Evolutionary conservation across 2,113 vertebrate species (phyloP).

Genomic region (Triplophysa dalaica): DNA sequence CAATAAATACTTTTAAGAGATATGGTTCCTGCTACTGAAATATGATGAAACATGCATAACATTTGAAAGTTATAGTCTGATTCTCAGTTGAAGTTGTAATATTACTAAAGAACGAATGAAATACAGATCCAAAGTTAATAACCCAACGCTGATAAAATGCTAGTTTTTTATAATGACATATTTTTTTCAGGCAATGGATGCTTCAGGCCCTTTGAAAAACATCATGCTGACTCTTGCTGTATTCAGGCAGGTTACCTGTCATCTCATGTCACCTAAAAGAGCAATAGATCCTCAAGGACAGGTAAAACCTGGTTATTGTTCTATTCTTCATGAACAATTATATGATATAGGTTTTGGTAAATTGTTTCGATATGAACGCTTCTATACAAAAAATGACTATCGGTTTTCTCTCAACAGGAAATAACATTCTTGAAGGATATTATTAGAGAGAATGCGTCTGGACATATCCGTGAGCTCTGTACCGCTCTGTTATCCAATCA

Average conservation of each 20-base stretch:
- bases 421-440: constrained; percentile 35
- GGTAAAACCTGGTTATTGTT: constrained; percentile 53
- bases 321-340: too few relatives aligned
- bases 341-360: too few relatives aligned
- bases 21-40: too few relatives aligned
- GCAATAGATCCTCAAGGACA: constrained; percentile 45
- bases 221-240: constrained; percentile 64
- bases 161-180: background rate
- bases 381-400: too few relatives aligned
- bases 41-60: too few relatives aligned
- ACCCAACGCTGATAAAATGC: too few relatives aligned
- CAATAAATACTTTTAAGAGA: too few relatives aligned
- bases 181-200: constrained; percentile 53
- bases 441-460: constrained; percentile 41
- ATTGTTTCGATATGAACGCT: too few relatives aligned
- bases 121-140: too few relatives aligned
- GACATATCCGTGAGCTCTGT: constrained; percentile 63
- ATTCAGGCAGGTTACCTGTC: constrained; percentile 70
- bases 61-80: too few relatives aligned
- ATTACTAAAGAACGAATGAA: too few relatives aligned
- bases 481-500: constrained; percentile 61
- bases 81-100: too few relatives aligned
- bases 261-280: constrained; percentile 48
- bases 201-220: constrained; percentile 7
- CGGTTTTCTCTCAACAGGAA: constrained; percentile 50